A percentile compares a stretch with the other conserved stretches of the same genome.
These are phyloP conservation scores for Actinostola sp. DNA, from an alignment of 92 coral and sea anemone genomes.

Conservation along the genomic window DNA sequence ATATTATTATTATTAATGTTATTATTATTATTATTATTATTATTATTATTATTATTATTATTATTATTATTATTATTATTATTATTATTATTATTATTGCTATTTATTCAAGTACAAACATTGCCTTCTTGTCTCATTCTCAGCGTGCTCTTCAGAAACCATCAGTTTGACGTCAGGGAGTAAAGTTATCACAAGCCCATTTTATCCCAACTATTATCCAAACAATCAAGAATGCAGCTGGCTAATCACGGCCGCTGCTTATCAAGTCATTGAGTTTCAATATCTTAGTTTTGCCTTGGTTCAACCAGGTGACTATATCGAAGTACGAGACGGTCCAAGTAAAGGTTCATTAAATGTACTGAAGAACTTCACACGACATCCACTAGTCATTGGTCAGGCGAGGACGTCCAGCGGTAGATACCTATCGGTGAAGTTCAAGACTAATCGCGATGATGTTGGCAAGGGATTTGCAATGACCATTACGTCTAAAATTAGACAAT, in stretches of 20 bases:
- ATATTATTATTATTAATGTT: too few species aligned
- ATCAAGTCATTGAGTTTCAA: background rate
- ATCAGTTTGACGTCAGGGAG: too few species aligned
- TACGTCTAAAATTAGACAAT: background rate
- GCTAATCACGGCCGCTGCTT: constrained; percentile 16
- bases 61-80: too few species aligned
- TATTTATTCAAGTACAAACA: too few species aligned
- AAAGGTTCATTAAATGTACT: background rate
- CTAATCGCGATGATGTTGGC: background rate
- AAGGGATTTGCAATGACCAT: constrained; percentile 7
- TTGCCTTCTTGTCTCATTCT: too few species aligned
- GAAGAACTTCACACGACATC: background rate
- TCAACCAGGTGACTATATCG: constrained; percentile 26
- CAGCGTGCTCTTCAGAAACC: too few species aligned
- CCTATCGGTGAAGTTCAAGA: constrained; percentile 1
- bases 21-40: too few species aligned
- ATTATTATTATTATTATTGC: too few species aligned
- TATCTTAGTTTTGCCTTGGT: constrained; percentile 7
- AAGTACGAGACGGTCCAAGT: constrained; percentile 8
- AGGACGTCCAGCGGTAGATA: background rate
- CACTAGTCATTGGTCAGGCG: background rate
- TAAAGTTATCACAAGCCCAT: constrained; percentile 30
- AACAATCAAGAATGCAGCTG: constrained; percentile 19
- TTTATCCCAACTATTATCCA: constrained; percentile 4
- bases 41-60: too few species aligned